A percentile compares a stretch with the other conserved stretches of the same genome.
Evolutionary conservation across 2,113 vertebrate species (phyloP).

Genomic region (Herpetotheres cachinnans): DNA sequence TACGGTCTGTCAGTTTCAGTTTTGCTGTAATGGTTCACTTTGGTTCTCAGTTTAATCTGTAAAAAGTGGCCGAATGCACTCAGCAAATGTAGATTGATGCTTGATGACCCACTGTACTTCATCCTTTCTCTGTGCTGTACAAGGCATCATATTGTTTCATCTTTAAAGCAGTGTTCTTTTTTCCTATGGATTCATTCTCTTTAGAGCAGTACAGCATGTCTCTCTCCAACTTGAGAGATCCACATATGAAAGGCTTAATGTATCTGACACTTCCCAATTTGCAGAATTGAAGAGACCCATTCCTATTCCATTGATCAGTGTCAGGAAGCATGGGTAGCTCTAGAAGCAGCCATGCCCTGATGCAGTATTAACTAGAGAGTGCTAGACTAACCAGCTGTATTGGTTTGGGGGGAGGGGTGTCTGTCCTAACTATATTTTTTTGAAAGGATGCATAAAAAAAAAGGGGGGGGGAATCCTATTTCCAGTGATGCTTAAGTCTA

Average conservation of each 20-base stretch:
- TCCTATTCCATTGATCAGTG: neutral
- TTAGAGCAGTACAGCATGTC: neutral
- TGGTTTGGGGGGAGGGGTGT: neutral
- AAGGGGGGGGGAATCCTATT: neutral
- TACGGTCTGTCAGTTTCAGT: neutral
- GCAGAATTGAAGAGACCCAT: neutral
- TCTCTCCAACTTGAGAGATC: neutral
- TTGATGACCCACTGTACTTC: neutral
- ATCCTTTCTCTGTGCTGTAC: neutral
- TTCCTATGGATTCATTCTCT: neutral
- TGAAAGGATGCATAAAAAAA: neutral
- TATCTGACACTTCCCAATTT: neutral
- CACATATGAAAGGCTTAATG: neutral
- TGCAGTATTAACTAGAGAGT: neutral
- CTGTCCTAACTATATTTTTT: neutral
- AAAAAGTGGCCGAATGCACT: neutral
- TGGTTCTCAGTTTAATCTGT: neutral
- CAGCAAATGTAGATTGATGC: neutral
- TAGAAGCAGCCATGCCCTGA: neutral
- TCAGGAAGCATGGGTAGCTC: neutral
- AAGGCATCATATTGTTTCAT: neutral
- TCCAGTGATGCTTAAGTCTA: neutral
- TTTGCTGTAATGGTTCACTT: neutral
- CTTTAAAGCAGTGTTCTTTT: neutral
- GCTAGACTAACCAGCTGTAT: neutral